Percentiles rank a stretch among this genome's conserved stretches.
Evolutionary conservation across 2,888 invertebrate genomes (phyloP).

Genomic region (Dolichomitus sp.): DNA sequence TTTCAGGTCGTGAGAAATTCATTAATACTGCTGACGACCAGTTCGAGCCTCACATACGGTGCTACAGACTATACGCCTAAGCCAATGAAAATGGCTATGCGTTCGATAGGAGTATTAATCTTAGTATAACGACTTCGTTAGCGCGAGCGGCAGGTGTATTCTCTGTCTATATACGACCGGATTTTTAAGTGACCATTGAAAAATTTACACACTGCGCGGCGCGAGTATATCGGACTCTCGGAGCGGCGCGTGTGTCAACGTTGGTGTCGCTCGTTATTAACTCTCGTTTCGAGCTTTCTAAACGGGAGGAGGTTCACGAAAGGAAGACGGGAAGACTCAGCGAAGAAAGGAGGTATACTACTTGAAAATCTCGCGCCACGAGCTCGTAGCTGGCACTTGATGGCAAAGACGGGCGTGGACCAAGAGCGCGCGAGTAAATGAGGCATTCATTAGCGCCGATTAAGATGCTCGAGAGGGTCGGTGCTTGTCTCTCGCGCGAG

Average conservation of each 20-base stretch:
- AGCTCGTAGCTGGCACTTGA: conserved; percentile 17
- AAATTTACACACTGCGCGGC: conserved; percentile 39
- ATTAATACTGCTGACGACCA: conserved; percentile 11
- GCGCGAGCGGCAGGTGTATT: conserved; percentile 61
- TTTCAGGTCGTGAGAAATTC: conserved; percentile 20
- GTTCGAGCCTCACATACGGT: conserved; percentile 1
- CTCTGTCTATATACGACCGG: conserved; percentile 57
- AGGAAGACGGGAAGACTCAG: conserved; percentile 26
- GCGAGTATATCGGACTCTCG: not conserved
- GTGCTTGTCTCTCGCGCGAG: conserved; percentile 51
- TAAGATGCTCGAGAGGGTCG: conserved; percentile 76
- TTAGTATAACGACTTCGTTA: conserved; percentile 67
- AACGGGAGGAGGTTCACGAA: conserved; percentile 43
- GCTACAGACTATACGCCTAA: not conserved
- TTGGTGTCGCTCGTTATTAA: conserved; percentile 62
- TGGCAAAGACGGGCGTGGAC: conserved; percentile 60
- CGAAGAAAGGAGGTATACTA: conserved; percentile 24
- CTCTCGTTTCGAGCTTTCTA: conserved; percentile 64
- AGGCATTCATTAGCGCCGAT: conserved; percentile 81
- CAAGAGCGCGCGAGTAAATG: conserved; percentile 70
- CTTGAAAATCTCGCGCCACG: conserved; percentile 18
- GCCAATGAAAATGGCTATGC: conserved; percentile 52
- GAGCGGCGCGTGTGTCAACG: conserved; percentile 52
- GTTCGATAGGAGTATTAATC: conserved; percentile 74
- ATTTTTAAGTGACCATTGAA: conserved; percentile 66